phyloP scores from a whole-genome alignment of 2,113 vertebrate genomes.

The Nycticryphes semicollaris region DNA sequence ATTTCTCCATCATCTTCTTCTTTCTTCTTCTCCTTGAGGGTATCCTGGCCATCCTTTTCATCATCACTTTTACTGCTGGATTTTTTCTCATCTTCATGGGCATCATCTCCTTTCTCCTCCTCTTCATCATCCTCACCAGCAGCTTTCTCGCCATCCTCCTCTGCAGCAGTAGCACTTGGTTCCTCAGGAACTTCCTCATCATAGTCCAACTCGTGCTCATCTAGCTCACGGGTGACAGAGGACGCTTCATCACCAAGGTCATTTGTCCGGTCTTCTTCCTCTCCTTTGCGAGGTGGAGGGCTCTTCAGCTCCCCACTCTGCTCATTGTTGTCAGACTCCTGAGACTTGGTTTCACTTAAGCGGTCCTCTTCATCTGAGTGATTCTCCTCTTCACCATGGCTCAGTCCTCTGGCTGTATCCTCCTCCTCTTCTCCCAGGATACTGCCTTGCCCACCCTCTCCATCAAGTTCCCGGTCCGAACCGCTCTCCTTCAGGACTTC shows the following conservation, averaged over 20 bases:
- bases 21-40: conserved; percentile 89
- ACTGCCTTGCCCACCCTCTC: conserved; percentile 54
- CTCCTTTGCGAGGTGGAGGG: conserved; percentile 45
- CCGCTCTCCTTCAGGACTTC: conserved; percentile 81
- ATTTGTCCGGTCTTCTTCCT: conserved; percentile 70
- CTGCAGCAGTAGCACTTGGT: conserved; percentile 70
- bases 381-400: conserved; percentile 62
- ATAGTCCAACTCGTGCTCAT: conserved; percentile 96
- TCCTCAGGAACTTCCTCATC: conserved; percentile 98
- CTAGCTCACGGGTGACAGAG: conserved; percentile 91
- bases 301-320: conserved; percentile 56
- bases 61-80: conserved; percentile 34
- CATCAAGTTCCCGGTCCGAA: conserved; percentile 71
- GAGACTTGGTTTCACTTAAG: conserved; percentile 81
- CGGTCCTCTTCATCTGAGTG: conserved; percentile 78
- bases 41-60: conserved; percentile 79
- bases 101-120: conserved; percentile 74
- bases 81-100: conserved; percentile 58
- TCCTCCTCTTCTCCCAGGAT: conserved; percentile 75
- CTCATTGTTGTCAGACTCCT: conserved; percentile 82
- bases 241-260: conserved; percentile 89
- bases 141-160: conserved; percentile 79
- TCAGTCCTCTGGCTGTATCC: conserved; percentile 11
- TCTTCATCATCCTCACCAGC: conserved; percentile 85
- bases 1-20: conserved; percentile 97